Conservation (phyloP, 2,888 invertebrate genomes). For the Dioctria rufipes region DNA sequence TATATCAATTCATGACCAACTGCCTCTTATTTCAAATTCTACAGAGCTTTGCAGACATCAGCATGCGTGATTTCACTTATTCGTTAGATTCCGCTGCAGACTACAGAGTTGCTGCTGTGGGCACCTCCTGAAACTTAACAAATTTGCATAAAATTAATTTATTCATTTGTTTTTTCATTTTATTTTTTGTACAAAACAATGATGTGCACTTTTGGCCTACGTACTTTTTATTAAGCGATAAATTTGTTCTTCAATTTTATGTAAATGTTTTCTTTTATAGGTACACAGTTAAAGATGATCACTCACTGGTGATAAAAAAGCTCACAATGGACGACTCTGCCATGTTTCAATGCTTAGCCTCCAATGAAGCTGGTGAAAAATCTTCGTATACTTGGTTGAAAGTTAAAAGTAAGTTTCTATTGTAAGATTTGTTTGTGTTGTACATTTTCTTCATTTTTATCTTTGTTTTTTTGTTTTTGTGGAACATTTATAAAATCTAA, state of each 20-base stretch:
- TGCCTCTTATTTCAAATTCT: too few species aligned
- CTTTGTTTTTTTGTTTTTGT: constrained; percentile 10
- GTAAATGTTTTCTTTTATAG: constrained; percentile 68
- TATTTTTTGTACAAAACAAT: too few species aligned
- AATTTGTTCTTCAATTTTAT: too few species aligned
- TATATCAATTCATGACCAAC: too few species aligned
- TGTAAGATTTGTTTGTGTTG: constrained; percentile 24
- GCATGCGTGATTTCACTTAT: too few species aligned
- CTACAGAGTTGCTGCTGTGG: too few species aligned
- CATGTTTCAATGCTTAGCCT: constrained; percentile 95
- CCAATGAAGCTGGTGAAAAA: constrained; percentile 91
- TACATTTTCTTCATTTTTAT: background rate
- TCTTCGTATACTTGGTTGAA: constrained; percentile 92
- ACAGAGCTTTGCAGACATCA: too few species aligned
- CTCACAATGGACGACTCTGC: constrained; percentile 90
- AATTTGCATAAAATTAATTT: too few species aligned
- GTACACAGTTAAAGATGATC: constrained; percentile 85
- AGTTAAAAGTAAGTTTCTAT: constrained; percentile 89
- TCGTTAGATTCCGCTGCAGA: too few species aligned
- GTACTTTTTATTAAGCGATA: too few species aligned
- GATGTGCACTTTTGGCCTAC: too few species aligned
- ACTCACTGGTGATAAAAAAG: constrained; percentile 85
- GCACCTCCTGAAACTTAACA: too few species aligned
- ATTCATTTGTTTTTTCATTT: background rate
- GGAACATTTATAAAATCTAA: constrained; percentile 35